Evolutionary conservation across 2,113 vertebrate genomes (phyloP), one percentile per base, ranked within the genome.

Genomic region (Brachypteracias leptosomus): DNA sequence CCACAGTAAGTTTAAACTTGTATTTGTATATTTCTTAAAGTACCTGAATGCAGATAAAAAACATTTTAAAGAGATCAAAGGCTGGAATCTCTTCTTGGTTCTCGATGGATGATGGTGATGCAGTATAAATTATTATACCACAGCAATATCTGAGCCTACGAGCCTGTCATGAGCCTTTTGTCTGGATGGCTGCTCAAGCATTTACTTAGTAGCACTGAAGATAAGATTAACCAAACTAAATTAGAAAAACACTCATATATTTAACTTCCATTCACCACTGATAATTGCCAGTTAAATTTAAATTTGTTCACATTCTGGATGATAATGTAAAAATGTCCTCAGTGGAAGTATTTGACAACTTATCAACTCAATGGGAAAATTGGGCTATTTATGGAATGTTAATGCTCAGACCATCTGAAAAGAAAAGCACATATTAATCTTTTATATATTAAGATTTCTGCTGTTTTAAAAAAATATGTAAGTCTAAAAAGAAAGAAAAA

Each of bases 261-360:
- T 97, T 96, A 86, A 94, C 88, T 96, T 96, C 81, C 57, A 96
- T 96, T 97, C 90, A 95, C 91, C 85, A 89, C 54, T 71, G 94
- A 72, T 96, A 97, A 97, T 95, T 97, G 66, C 78, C 77, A 88
- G 58, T 80, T 97, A 95, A 96, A 97, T 97, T 95, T 96, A 97
- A 97, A 97, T 96, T 84, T 93, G 33, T 88, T 97, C 91, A 63
- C 47, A 94, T 95, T 96, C 90, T 78, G 84, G 54, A 87, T 93
- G 85, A 96, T 88, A 94, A 97, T 94, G 81, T 92, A 96, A 97
- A 97, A 97, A 93, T 88, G 46, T 97, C 85, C 91, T 95, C 71
- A 90, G 66, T 95, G 89, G 85, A 96, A 95, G 63, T 92, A 92
- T 97, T 96, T 95, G 72, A 96, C 76, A 96, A 68, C 90, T 96